Evolutionary conservation across 30 jellyfish, hydroid and myxozoan genomes (phyloP).

Genomic region (Aurelia aurita): DNA sequence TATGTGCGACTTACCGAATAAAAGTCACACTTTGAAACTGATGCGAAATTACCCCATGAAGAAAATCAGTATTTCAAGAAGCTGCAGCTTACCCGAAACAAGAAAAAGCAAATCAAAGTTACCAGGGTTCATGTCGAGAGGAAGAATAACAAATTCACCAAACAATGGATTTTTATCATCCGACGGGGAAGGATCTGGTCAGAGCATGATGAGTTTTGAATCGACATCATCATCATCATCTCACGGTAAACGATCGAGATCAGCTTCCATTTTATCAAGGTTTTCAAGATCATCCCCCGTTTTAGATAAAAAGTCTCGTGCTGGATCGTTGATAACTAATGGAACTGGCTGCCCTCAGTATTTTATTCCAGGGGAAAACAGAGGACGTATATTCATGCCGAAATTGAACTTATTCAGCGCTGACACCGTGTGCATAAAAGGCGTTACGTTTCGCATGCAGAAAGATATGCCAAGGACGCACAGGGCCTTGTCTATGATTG

Average conservation of each 20-base stretch:
- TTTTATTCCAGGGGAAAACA: slow-evolving; percentile 80
- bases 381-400: slow-evolving; percentile 63
- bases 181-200: slow-evolving; percentile 72
- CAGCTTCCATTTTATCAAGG: slow-evolving; percentile 57
- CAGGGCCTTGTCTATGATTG: slow-evolving; percentile 83
- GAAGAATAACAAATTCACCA: slow-evolving; percentile 10
- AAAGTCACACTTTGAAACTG: neutral
- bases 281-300: slow-evolving; percentile 54
- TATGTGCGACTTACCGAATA: slow-evolving; percentile 33
- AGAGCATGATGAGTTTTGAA: slow-evolving; percentile 64
- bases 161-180: slow-evolving; percentile 12
- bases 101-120: slow-evolving; percentile 35
- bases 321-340: slow-evolving; percentile 54
- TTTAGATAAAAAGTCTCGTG: slow-evolving; percentile 55
- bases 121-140: slow-evolving; percentile 7
- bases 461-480: slow-evolving; percentile 80
- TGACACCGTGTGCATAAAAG: slow-evolving; percentile 76
- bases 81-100: slow-evolving; percentile 53
- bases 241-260: slow-evolving; percentile 48
- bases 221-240: slow-evolving; percentile 56
- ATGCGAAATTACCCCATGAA: neutral
- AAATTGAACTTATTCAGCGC: slow-evolving; percentile 61
- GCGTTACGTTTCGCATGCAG: slow-evolving; percentile 54
- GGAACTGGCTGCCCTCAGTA: slow-evolving; percentile 80
- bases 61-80: slow-evolving; percentile 22